Percentiles rank a stretch among this genome's conserved stretches.
Conservation (phyloP, 2,888 invertebrate genomes). For the Drosophila pseudotalamancana region DNA sequence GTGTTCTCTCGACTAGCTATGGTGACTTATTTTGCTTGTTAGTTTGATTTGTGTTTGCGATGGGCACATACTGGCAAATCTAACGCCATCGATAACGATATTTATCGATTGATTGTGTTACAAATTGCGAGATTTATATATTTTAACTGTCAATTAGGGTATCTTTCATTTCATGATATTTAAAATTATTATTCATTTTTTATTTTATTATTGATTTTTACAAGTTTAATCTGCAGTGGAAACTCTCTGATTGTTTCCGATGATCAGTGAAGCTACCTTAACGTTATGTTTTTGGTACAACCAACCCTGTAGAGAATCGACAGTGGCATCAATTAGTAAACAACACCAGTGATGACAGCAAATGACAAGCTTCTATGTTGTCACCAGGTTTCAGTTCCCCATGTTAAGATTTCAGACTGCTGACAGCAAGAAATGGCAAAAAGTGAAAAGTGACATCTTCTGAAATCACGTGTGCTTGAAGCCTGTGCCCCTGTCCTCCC, state of each 20-base stretch:
- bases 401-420: slow-evolving; percentile 45
- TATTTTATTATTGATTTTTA: too few relatives aligned
- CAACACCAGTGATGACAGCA: slow-evolving; percentile 47
- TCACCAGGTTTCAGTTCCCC: slow-evolving; percentile 29
- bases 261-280: too few relatives aligned
- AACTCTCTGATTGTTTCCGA: too few relatives aligned
- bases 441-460: slow-evolving; percentile 69
- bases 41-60: slow-evolving; percentile 49
- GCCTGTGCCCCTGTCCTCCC: not conserved
- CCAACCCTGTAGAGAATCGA: slow-evolving; percentile 16
- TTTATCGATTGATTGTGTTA: not conserved
- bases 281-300: too few relatives aligned
- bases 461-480: slow-evolving; percentile 28
- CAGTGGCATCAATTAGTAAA: slow-evolving; percentile 47
- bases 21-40: slow-evolving; percentile 61
- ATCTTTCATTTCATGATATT: not conserved
- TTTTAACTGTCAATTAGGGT: not conserved
- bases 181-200: too few relatives aligned
- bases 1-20: slow-evolving; percentile 20
- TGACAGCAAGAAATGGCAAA: slow-evolving; percentile 43
- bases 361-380: slow-evolving; percentile 42
- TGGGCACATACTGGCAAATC: slow-evolving; percentile 33
- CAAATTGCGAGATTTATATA: too few relatives aligned
- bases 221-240: too few relatives aligned
- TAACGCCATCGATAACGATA: slow-evolving; percentile 5